These are phyloP conservation scores for Leucophenga maculata DNA, from an alignment of 2,888 invertebrate genomes.

Conservation along the genomic window DNA sequence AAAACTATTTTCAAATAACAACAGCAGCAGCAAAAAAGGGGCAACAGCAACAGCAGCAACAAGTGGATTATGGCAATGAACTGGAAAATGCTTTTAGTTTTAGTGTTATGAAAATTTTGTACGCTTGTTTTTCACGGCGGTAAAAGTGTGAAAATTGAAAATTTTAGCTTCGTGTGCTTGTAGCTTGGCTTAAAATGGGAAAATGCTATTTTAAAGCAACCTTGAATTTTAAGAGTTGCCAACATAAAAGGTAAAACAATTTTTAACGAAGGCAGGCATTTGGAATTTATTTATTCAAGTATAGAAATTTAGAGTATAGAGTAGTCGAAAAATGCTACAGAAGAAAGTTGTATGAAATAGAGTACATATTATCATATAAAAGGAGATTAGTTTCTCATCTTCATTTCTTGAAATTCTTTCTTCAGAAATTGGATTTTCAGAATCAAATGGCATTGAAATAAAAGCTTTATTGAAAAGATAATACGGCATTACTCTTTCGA, in stretches of 20 bases:
- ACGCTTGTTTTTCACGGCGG: not conserved
- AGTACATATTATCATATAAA: too few species aligned
- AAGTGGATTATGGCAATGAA: constrained; percentile 37
- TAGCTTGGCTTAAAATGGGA: too few species aligned
- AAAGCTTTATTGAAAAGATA: too few species aligned
- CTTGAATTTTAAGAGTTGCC: constrained; percentile 44
- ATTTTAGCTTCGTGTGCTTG: too few species aligned
- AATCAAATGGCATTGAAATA: too few species aligned
- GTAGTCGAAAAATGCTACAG: not conserved
- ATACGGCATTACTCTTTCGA: too few species aligned
- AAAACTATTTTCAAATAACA: not conserved
- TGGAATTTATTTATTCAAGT: too few species aligned
- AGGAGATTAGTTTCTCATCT: too few species aligned
- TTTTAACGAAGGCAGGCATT: constrained; percentile 46
- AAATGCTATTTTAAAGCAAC: constrained; percentile 9
- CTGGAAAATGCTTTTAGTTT: constrained; percentile 22
- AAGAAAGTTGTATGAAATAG: not conserved
- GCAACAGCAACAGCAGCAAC: constrained; percentile 33
- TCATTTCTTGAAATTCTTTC: too few species aligned
- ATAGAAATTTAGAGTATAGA: not conserved
- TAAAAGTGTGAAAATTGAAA: too few species aligned
- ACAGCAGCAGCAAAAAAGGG: constrained; percentile 8
- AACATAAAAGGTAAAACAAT: constrained; percentile 42
- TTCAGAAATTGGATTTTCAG: too few species aligned
- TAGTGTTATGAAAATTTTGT: constrained; percentile 2